Evolutionary conservation across 1,140 invertebrate genomes (phyloP).

Genomic region (Heliconius congener): DNA sequence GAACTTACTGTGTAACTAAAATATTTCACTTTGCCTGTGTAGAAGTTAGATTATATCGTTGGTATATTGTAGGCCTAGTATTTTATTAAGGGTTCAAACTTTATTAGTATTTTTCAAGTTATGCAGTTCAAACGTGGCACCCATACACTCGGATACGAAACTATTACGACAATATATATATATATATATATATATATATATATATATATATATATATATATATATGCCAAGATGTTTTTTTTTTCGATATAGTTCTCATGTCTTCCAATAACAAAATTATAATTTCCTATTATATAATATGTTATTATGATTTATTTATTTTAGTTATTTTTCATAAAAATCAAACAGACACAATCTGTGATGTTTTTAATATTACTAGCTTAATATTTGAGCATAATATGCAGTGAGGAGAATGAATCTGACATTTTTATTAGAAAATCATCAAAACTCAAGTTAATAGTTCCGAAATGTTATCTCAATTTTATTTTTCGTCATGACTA

Average conservation of each 20-base stretch:
- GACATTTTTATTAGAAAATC: neutral
- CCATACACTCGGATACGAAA: neutral
- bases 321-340: neutral
- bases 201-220: too few species aligned
- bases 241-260: neutral
- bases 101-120: too few species aligned
- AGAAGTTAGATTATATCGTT: too few species aligned
- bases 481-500: neutral
- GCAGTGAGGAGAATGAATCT: slow-evolving; percentile 8
- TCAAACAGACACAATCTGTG: slow-evolving; percentile 15
- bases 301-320: neutral
- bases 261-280: neutral
- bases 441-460: neutral
- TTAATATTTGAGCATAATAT: neutral
- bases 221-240: neutral
- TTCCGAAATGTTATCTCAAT: neutral
- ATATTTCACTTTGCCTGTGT: too few species aligned
- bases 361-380: neutral
- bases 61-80: too few species aligned
- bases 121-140: neutral
- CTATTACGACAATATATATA: neutral
- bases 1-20: too few species aligned
- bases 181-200: too few species aligned
- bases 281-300: neutral
- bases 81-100: too few species aligned